A percentile compares a stretch with the other conserved stretches of the same genome.
Conservation (phyloP, 2,113 vertebrate species). For the Calcarius ornatus region DNA sequence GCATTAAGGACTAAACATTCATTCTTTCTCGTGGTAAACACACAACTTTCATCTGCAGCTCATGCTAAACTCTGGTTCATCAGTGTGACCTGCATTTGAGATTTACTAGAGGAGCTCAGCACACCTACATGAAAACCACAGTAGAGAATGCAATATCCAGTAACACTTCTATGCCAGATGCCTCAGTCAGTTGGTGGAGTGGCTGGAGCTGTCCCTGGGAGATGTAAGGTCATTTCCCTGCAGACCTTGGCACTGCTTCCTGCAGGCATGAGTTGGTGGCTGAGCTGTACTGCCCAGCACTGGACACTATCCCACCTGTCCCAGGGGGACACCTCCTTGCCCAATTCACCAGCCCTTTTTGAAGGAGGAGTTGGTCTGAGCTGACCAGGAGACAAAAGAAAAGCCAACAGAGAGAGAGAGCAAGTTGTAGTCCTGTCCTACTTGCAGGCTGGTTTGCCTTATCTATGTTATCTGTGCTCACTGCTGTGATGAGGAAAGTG, state of each 20-base stretch:
- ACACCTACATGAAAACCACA: background rate
- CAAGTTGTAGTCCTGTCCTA: background rate
- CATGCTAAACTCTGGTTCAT: background rate
- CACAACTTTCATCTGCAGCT: background rate
- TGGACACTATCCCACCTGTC: background rate
- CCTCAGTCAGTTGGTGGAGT: background rate
- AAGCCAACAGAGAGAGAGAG: background rate
- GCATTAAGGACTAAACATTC: background rate
- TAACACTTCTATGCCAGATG: background rate
- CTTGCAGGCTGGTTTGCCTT: background rate
- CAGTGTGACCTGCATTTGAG: background rate
- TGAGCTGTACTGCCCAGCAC: background rate
- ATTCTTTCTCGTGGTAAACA: background rate
- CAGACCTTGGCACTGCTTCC: background rate
- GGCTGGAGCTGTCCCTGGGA: background rate
- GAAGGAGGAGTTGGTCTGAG: background rate
- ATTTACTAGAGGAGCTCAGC: background rate
- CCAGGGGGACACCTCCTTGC: background rate
- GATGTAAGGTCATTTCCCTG: background rate
- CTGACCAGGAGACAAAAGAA: background rate
- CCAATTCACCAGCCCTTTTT: background rate
- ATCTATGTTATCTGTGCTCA: background rate
- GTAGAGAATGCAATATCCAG: background rate
- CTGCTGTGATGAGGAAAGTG: background rate
- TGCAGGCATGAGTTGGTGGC: accelerated